phyloP scores from a whole-genome alignment of 2,113 vertebrate species.

The Gymnorhina tibicen region DNA sequence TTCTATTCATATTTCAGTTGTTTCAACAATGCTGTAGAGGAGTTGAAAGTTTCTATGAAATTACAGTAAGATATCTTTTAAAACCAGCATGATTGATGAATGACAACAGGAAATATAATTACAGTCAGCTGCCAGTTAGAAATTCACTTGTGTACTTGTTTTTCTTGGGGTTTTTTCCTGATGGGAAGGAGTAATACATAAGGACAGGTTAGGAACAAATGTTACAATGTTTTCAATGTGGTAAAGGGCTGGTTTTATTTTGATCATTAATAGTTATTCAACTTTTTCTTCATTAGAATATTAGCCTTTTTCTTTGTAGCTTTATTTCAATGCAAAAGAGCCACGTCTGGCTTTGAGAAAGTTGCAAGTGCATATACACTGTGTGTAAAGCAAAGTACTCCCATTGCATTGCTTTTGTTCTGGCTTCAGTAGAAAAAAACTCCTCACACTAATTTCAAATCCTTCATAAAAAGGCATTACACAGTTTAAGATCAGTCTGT shows the following conservation, averaged over 20 bases:
- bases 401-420: background rate
- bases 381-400: background rate
- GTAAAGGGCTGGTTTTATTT: background rate
- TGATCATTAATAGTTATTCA: background rate
- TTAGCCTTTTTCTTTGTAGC: background rate
- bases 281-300: background rate
- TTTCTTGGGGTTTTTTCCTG: background rate
- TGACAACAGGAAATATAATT: background rate
- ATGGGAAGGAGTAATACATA: background rate
- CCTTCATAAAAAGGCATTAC: background rate
- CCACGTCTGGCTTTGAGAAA: background rate
- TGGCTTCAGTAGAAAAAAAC: background rate
- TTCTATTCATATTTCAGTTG: background rate
- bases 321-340: background rate
- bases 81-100: background rate
- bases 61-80: background rate
- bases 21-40: background rate
- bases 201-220: background rate
- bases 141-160: background rate
- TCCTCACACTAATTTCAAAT: background rate
- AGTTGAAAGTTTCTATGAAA: background rate
- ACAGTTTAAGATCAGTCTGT: background rate
- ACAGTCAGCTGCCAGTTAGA: background rate
- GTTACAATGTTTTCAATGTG: background rate
- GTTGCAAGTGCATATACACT: background rate